A percentile compares a stretch with the other conserved stretches of the same genome.
phyloP scores from a whole-genome alignment of 1,140 invertebrate species.

The Cotesia vestalis region DNA sequence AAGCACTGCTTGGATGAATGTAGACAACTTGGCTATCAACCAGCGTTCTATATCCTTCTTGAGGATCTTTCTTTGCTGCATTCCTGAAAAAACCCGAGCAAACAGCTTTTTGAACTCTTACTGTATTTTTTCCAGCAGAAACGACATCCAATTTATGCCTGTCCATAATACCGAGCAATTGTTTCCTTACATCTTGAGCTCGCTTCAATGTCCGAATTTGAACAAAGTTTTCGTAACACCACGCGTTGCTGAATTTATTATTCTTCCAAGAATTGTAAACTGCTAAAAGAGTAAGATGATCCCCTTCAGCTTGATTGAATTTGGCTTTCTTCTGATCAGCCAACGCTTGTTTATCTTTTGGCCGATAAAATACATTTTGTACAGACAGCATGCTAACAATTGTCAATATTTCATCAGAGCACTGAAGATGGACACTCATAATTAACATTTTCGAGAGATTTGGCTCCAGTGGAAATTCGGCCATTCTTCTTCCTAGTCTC shows the following conservation, averaged over 20 bases:
- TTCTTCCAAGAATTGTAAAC: conserved; percentile 99
- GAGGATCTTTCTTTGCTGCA: conserved; percentile 98
- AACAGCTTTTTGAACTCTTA: conserved; percentile 96
- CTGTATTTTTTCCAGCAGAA: conserved; percentile 94
- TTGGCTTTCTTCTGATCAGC: conserved; percentile 99
- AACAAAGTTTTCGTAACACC: conserved; percentile 99
- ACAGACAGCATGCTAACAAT: conserved; percentile 99
- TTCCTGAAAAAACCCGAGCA: conserved; percentile 99
- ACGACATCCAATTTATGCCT: conserved; percentile 97
- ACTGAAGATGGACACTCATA: conserved; percentile 98
- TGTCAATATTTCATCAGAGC: conserved; percentile 97
- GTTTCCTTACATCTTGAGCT: conserved; percentile 98
- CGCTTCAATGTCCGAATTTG: conserved; percentile 96
- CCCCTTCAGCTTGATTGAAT: conserved; percentile 98
- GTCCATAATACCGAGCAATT: conserved; percentile 98
- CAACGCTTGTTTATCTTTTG: conserved; percentile 96
- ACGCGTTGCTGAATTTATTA: conserved; percentile 98
- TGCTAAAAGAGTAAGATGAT: conserved; percentile 96
- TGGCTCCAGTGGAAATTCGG: conserved; percentile 98
- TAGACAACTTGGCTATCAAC: conserved; percentile 99
- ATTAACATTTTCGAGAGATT: conserved; percentile 99
- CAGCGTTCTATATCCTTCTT: conserved; percentile 97
- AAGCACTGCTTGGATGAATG: conserved; percentile 97
- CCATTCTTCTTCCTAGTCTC: conserved; percentile 94
- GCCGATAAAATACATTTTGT: conserved; percentile 98